Percentiles rank a stretch among this genome's conserved stretches.
These are phyloP conservation scores for Pogonocichla stellata DNA, from an alignment of 2,113 vertebrate genomes.

Conservation along the genomic window DNA sequence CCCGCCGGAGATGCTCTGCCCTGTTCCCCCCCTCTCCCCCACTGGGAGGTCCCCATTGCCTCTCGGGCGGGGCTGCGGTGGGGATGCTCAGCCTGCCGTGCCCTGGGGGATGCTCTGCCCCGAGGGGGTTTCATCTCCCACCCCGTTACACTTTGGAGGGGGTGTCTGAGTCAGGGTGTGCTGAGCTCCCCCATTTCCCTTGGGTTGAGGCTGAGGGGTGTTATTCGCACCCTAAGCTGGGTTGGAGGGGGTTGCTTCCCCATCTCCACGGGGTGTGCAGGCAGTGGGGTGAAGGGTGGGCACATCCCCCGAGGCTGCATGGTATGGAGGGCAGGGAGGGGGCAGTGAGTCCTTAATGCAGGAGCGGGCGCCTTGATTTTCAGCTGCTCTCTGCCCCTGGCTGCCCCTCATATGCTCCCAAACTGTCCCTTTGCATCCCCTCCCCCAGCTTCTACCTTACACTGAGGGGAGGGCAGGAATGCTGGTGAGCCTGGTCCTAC, in stretches of 20 bases:
- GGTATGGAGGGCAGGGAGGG: background rate
- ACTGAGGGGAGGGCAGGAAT: background rate
- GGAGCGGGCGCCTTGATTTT: background rate
- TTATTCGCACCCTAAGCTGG: background rate
- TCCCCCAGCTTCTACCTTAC: background rate
- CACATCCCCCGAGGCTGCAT: background rate
- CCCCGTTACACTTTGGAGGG: background rate
- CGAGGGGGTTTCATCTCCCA: background rate
- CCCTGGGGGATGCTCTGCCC: background rate
- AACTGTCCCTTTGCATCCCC: background rate
- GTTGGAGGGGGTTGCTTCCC: background rate
- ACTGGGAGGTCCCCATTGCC: background rate
- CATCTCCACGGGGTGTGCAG: background rate
- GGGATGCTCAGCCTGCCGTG: background rate
- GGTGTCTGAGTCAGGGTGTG: background rate
- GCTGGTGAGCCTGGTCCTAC: background rate
- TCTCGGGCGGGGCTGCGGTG: background rate
- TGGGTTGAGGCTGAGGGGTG: background rate
- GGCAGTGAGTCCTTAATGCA: background rate
- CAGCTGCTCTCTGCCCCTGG: background rate
- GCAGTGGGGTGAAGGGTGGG: background rate
- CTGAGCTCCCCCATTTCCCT: background rate
- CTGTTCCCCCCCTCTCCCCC: fast-evolving
- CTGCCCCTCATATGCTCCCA: background rate
- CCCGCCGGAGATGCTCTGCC: background rate